Evolutionary conservation across 2,797 vertebrate species (phyloP), one percentile per base, ranked within the genome.

Genomic region (Chromis chromis): DNA sequence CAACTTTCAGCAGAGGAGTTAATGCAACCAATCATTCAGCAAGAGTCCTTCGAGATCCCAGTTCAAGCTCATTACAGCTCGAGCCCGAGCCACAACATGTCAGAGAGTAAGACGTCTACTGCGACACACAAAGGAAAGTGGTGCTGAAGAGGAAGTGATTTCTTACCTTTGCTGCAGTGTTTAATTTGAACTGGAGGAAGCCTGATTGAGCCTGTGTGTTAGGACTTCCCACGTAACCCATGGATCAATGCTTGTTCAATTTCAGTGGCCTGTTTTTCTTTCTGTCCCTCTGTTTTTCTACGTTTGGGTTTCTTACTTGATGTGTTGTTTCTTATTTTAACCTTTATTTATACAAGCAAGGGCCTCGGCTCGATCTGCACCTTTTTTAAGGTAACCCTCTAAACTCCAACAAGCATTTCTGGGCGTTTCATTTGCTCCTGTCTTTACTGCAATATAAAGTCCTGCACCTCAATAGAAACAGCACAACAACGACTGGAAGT

Each of bases 191-290:
- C 63, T 53, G 17, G 33, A 36, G 62, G 40, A 28, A 28, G n/a
- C 53, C 40, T 61, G n/a, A 48, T 53, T 19, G 28, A 42, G 65
- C 39, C 16, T 17, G 33, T n/a, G 49, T 40, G 9, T 50, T 28
- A 49, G 19, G 33, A 69, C 48, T 21, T 21, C 36, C 42, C 53
- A 68, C 44, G 21, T 50, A 49, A 75, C 56, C 16, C 40, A 10
- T n/a, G 24, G 58, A 75, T 88, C 74, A 58, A 53, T 81, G 64
- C 9, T 40, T 11, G 40, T 13, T 75, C 31, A 66, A 4, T 52
- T 81, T 76, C 13, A 0, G 0, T 25, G n/a, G 22, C 25, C 22
- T 61, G n/a, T 55, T 36, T 71, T 4, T 52, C 50, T 73, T 68
- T 6, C 14, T 11, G 1, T 21, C 1, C 6, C 28, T 31, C 16